A percentile compares a stretch with the other conserved stretches of the same genome.
These are phyloP conservation scores for Halocaridina rubra DNA, from an alignment of 2,888 invertebrate genomes.

Conservation along the genomic window DNA sequence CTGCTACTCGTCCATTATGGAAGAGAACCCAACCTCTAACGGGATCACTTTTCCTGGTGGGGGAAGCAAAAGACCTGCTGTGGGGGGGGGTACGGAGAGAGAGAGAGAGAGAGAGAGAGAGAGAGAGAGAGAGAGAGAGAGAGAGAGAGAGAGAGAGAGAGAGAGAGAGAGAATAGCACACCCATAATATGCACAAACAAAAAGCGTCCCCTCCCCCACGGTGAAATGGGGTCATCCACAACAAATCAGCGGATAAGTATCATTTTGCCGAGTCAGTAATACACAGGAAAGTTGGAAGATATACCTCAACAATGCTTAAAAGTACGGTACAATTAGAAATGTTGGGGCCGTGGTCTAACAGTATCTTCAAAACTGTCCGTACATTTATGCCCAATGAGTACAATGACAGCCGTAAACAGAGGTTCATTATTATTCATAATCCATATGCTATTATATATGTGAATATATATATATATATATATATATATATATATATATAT, in stretches of 20 bases:
- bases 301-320: too few relatives aligned
- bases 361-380: too few relatives aligned
- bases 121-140: not conserved
- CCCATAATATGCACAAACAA: not conserved
- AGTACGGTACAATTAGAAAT: too few relatives aligned
- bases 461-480: not conserved
- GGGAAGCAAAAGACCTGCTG: not conserved
- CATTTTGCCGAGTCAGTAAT: too few relatives aligned
- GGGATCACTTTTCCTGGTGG: constrained; percentile 43
- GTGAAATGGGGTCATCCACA: too few relatives aligned
- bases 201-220: not conserved
- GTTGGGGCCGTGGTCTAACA: too few relatives aligned
- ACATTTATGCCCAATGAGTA: too few relatives aligned
- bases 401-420: too few relatives aligned
- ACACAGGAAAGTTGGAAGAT: too few relatives aligned
- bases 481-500: not conserved
- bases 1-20: constrained; percentile 2
- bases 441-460: not conserved
- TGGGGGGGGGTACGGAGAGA: not conserved
- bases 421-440: too few relatives aligned
- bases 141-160: not conserved
- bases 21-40: constrained; percentile 39
- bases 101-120: not conserved
- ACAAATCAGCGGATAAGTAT: too few relatives aligned
- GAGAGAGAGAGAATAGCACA: not conserved